Conservation (phyloP, 1,140 invertebrate genomes). For the Carposina sasakii region DNA sequence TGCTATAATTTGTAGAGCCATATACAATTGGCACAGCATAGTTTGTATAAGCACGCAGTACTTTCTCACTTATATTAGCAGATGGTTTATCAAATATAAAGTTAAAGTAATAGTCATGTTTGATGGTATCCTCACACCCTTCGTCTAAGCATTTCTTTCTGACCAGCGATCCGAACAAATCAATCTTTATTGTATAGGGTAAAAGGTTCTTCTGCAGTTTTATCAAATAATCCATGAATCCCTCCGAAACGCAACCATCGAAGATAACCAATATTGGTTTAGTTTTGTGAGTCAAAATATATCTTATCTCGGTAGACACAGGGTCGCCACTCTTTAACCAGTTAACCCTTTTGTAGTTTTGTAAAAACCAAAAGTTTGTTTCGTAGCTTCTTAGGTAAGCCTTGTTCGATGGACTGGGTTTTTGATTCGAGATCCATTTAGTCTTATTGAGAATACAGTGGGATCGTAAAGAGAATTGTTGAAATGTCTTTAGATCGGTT, state of each 20-base stretch:
- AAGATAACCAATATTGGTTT: too few species aligned
- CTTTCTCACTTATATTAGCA: conserved; percentile 76
- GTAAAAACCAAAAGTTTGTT: too few species aligned
- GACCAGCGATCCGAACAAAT: conserved; percentile 79
- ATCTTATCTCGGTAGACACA: conserved; percentile 25
- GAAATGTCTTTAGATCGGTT: too few species aligned
- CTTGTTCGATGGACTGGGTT: too few species aligned
- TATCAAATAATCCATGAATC: conserved; percentile 74
- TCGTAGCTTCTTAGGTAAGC: too few species aligned
- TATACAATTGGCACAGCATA: conserved; percentile 71
- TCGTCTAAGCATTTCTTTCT: conserved; percentile 33
- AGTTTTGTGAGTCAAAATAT: conserved; percentile 44
- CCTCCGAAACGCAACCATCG: conserved; percentile 72
- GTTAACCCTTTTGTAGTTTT: too few species aligned
- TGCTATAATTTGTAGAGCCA: conserved; percentile 46
- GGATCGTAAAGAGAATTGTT: too few species aligned
- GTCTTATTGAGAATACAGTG: too few species aligned
- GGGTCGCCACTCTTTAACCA: conserved; percentile 27
- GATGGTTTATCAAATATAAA: conserved; percentile 79
- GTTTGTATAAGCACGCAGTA: conserved; percentile 69
- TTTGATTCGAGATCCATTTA: too few species aligned
- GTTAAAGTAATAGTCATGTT: conserved; percentile 77
- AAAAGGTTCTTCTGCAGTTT: conserved; percentile 74
- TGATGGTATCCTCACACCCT: conserved; percentile 56
- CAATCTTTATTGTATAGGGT: conserved; percentile 62